phyloP scores from a whole-genome alignment of 1,140 invertebrate species.

The Vanessa tameamea region DNA sequence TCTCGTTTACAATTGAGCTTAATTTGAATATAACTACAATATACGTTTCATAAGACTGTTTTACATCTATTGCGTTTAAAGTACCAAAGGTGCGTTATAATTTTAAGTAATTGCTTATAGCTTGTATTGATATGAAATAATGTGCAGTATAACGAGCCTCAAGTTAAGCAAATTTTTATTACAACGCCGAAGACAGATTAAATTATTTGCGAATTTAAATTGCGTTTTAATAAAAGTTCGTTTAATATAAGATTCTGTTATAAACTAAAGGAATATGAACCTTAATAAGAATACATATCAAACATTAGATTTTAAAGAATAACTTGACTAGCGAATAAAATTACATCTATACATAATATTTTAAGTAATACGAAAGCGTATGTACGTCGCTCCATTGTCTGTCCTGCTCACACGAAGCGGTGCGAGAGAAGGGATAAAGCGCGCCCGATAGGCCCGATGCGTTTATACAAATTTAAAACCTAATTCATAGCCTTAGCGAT shows the following conservation, averaged over 20 bases:
- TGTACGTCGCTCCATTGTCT: conserved; percentile 35
- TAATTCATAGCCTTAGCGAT: conserved; percentile 11
- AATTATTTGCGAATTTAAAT: background rate
- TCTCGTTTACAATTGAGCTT: conserved; percentile 25
- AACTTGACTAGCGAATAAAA: conserved; percentile 76
- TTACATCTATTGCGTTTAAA: conserved; percentile 25
- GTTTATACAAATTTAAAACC: conserved; percentile 25
- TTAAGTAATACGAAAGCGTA: conserved; percentile 69
- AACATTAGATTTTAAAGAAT: conserved; percentile 60
- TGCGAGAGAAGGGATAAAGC: conserved; percentile 33
- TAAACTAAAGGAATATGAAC: conserved; percentile 48
- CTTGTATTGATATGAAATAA: conserved; percentile 53
- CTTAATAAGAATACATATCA: conserved; percentile 60
- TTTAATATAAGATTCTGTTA: conserved; percentile 4
- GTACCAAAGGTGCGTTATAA: conserved; percentile 56
- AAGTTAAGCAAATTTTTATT: conserved; percentile 1
- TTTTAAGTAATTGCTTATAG: conserved; percentile 41
- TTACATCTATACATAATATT: conserved; percentile 59
- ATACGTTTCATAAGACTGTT: conserved; percentile 14
- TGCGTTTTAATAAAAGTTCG: conserved; percentile 18
- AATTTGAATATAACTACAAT: conserved; percentile 14
- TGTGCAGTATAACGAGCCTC: conserved; percentile 39
- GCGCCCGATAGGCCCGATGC: conserved; percentile 25
- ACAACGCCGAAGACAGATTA: background rate
- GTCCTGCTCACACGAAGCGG: conserved; percentile 31